These are phyloP conservation scores for Crotalus adamanteus DNA, from an alignment of 2,797 vertebrate species.

Conservation along the genomic window DNA sequence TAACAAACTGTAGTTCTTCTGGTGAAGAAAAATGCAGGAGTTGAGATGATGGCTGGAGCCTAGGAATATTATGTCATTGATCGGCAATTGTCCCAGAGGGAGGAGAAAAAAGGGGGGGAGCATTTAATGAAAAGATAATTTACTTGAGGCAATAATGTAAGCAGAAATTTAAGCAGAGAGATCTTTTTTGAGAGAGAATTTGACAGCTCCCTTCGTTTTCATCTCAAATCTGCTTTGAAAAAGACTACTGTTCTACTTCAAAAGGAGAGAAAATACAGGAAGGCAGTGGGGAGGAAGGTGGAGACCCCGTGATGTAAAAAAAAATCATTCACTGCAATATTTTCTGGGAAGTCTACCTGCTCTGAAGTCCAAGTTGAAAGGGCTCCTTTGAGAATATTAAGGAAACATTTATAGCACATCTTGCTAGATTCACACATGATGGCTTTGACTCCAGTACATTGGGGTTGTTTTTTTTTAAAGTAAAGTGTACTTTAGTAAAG, in stretches of 20 bases:
- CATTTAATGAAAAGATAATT: constrained; percentile 69
- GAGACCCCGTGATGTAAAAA: constrained; percentile 49
- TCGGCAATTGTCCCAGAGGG: constrained; percentile 49
- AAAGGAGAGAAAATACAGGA: constrained; percentile 27
- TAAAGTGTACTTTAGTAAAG: constrained; percentile 28
- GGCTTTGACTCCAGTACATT: constrained; percentile 3
- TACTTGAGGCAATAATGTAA: constrained; percentile 64
- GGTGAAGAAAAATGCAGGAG: constrained; percentile 50
- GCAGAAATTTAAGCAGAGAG: constrained; percentile 62
- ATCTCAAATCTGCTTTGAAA: constrained; percentile 52
- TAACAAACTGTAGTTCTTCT: constrained; percentile 48
- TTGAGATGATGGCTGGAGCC: constrained; percentile 42
- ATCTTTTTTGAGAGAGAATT: constrained; percentile 61
- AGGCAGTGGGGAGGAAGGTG: constrained; percentile 8
- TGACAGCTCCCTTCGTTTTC: constrained; percentile 55
- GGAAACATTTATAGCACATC: constrained; percentile 50
- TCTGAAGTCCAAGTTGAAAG: constrained; percentile 41
- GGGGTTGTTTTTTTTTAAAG: not conserved
- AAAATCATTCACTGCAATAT: constrained; percentile 36
- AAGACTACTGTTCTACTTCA: constrained; percentile 53
- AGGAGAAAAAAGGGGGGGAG: constrained; percentile 45
- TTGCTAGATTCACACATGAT: not conserved
- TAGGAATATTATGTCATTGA: constrained; percentile 55
- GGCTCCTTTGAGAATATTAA: constrained; percentile 41
- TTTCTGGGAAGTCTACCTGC: constrained; percentile 56